Conservation (phyloP, 2,888 invertebrate species). For the Oligia fasciuncula region DNA sequence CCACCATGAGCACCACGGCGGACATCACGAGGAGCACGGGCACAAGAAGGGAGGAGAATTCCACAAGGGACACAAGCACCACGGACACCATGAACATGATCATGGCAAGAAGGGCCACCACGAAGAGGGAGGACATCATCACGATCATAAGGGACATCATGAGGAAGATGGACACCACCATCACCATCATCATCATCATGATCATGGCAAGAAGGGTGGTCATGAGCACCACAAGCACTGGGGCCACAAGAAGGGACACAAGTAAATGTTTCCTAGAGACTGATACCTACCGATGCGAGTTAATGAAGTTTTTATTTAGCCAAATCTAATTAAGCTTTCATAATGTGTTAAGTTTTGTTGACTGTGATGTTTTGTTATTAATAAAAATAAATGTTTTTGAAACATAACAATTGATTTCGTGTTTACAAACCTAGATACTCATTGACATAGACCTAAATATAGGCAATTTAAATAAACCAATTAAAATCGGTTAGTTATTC, state of each 20-base stretch:
- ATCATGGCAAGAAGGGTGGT: constrained; percentile 95
- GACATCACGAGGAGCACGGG: constrained; percentile 94
- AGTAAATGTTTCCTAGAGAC: constrained; percentile 71
- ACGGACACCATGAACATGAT: constrained; percentile 94
- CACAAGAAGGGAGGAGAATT: constrained; percentile 95
- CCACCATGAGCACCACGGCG: constrained; percentile 95
- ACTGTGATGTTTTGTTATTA: constrained; percentile 83
- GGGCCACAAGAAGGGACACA: constrained; percentile 91
- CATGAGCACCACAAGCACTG: constrained; percentile 95
- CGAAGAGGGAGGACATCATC: constrained; percentile 94
- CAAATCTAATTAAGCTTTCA: constrained; percentile 79
- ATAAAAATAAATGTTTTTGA: constrained; percentile 70
- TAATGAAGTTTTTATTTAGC: constrained; percentile 79
- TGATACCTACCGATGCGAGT: constrained; percentile 68
- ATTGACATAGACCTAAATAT: constrained; percentile 20
- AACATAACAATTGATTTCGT: constrained; percentile 35
- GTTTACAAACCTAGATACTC: constrained; percentile 8
- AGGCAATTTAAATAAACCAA: constrained; percentile 11
- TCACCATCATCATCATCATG: constrained; percentile 93
- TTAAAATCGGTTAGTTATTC: constrained; percentile 32
- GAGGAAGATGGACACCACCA: constrained; percentile 94
- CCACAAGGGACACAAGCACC: constrained; percentile 95
- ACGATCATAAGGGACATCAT: constrained; percentile 95
- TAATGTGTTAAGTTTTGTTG: constrained; percentile 79
- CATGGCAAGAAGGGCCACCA: constrained; percentile 95